These are phyloP conservation scores for Suricata suricatta DNA, from an alignment of 2,113 vertebrate species.

Conservation along the genomic window DNA sequence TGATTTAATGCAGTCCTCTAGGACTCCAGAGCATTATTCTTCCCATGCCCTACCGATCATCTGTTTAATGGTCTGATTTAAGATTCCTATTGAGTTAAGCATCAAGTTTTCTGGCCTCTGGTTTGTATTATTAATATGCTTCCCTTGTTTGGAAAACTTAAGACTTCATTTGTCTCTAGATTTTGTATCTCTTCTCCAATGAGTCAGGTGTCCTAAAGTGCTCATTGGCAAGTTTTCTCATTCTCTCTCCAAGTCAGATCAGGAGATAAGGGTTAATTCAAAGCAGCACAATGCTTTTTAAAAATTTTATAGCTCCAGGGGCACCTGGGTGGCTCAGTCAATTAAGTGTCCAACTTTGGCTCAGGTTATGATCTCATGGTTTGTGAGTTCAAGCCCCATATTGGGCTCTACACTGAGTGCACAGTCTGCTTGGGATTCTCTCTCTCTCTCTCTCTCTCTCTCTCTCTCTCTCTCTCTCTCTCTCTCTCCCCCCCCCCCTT, in stretches of 20 bases:
- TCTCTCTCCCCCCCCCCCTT: no score
- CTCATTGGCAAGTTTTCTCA: background rate
- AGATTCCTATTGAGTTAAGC: background rate
- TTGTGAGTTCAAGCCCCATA: no score
- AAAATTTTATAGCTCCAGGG: background rate
- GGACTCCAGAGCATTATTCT: background rate
- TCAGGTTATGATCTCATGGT: no score
- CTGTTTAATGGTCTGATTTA: background rate
- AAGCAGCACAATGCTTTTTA: background rate
- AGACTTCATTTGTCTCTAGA: background rate
- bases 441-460: no score
- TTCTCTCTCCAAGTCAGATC: background rate
- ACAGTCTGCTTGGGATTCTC: no score
- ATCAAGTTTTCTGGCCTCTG: background rate
- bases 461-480: no score
- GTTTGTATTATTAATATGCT: background rate
- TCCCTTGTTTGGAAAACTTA: background rate
- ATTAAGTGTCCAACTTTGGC: no score
- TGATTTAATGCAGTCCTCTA: background rate
- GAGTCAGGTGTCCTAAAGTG: background rate
- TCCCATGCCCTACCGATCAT: background rate
- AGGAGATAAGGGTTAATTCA: background rate
- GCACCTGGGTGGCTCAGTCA: no score
- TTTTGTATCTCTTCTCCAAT: background rate
- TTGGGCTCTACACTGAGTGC: no score